Conservation (phyloP, 1,140 invertebrate species). For the Agraylea sexmaculata region DNA sequence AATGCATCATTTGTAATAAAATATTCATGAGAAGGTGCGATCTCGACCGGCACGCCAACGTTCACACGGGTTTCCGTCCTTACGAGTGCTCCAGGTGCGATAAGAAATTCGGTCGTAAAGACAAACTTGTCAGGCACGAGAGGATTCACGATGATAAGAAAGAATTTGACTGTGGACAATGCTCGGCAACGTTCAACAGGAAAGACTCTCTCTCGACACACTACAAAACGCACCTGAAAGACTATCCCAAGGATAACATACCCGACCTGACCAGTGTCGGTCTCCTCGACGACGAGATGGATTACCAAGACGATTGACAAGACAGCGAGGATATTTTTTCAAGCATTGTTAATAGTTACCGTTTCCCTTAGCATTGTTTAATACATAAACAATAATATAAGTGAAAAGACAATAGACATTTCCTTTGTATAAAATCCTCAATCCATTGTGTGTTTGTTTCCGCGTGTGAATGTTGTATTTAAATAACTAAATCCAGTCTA, state of each 20-base stretch:
- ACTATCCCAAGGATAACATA: conserved; percentile 33
- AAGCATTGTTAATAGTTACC: too few relatives aligned
- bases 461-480: too few relatives aligned
- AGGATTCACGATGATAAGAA: conserved; percentile 44
- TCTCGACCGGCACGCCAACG: conserved; percentile 46
- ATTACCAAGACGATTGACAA: conserved; percentile 2
- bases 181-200: conserved; percentile 42
- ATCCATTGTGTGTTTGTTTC: too few relatives aligned
- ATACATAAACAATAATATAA: too few relatives aligned
- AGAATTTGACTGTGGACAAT: conserved; percentile 42
- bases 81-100: conserved; percentile 50
- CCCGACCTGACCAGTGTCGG: conserved; percentile 25
- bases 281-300: conserved; percentile 1
- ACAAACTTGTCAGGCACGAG: conserved; percentile 53
- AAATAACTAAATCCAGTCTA: too few relatives aligned
- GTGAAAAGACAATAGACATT: too few relatives aligned
- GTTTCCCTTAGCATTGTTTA: too few relatives aligned
- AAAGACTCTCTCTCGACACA: conserved; percentile 43
- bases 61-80: conserved; percentile 48
- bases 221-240: conserved; percentile 42
- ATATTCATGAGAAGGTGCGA: conserved; percentile 52
- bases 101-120: conserved; percentile 51
- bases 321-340: too few relatives aligned
- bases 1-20: conserved; percentile 48
- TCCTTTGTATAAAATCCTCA: too few relatives aligned